Base-by-base conservation (phyloP, 2,888 invertebrate species). In the Limnephilus auricula region DNA sequence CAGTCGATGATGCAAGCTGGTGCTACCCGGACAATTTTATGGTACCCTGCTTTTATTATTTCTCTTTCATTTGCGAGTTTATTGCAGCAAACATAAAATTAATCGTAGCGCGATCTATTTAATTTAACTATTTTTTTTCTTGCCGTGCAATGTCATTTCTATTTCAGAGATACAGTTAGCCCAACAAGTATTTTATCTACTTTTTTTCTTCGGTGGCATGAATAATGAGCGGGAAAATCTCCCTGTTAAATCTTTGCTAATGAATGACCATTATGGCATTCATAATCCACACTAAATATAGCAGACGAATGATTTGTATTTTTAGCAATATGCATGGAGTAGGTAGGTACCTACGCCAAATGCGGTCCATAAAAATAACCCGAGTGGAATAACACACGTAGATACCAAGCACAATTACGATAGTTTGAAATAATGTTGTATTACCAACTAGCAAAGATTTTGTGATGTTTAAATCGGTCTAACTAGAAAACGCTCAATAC, bases 81-180 rank as follows among this genome's bases (percentile, higher is more conserved):
- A 85, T 85, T 45, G 85, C 85, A 85, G 85, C 85, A 85, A 85
- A 85, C 45, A 85, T 40, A 13, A 40, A 82, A 18, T 34, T 2
- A 34, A 37, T 34, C 40, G 18, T 10, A 12, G 84, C 37, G 84
- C 30, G 84, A 85, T 34, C 40, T 34, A n/a, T 32, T 37, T 40
- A 37, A 25, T 84, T 84, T 34, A 12, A 12, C 30, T 13, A 79
- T 79, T 79, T 79, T 34, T 37, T 30, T n/a, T 40, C 34, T 85
- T 40, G 25, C 37, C n/a, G 34, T 30, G 85, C 40, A 40, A 34
- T 85, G 85, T 85, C 85, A 85, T 85, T 85, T 85, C 85, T 85
- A 85, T 85, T 85, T 85, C 85, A 40, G 85, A 40, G 15, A 30
- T 12, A 45, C 37, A 6, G 45, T 84, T 40, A 84, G 30, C 84